Evolutionary conservation across 2,888 invertebrate species (phyloP), one percentile per base, ranked within the genome.

Genomic region (Antheraea yamamai): DNA sequence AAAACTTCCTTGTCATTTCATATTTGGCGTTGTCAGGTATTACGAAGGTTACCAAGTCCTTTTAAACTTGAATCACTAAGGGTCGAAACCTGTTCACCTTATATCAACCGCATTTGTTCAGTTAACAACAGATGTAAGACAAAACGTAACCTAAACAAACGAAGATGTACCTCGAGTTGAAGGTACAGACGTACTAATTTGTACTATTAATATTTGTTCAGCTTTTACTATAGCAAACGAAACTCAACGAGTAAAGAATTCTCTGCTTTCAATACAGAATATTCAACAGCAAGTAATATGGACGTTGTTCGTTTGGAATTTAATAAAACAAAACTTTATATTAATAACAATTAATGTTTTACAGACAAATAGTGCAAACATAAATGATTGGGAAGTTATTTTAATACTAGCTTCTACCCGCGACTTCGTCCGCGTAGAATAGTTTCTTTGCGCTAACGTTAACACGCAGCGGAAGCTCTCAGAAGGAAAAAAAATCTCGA

Each of bases 191-290:
- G 77, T 80, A 87, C 89, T 90, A 90, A 91, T 91, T 90, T 87
- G 82, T 84, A 86, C 80, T 79, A 80, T 83, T 82, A 87, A 87
- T 90, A 89, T 91, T 91, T 87, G 84, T 77, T 81, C 83, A 87
- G 87, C 87, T 89, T 88, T 88, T 87, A 86, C 84, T 78, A 80
- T n/a, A 39, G 39, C n/a, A 70, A 70, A 70, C 70, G 75, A 74
- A 73, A 55, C 35, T 39, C 70, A n/a, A 39, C 39, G 51, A 30
- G 39, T 12, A n/a, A 72, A 72, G 61, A 61, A 75, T 72, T 58
- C 74, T 26, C 39, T 30, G 61, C 39, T 58, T 61, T 72, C 47
- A 71, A 23, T 16, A 70, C 23, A 26, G 39, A 70, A 70, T 20
- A 70, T 39, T 70, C 39, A 26, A 14, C 26, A 66, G 6, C 6